Evolutionary conservation across 2,113 vertebrate species (phyloP).

Genomic region (Pterocles burchelli): DNA sequence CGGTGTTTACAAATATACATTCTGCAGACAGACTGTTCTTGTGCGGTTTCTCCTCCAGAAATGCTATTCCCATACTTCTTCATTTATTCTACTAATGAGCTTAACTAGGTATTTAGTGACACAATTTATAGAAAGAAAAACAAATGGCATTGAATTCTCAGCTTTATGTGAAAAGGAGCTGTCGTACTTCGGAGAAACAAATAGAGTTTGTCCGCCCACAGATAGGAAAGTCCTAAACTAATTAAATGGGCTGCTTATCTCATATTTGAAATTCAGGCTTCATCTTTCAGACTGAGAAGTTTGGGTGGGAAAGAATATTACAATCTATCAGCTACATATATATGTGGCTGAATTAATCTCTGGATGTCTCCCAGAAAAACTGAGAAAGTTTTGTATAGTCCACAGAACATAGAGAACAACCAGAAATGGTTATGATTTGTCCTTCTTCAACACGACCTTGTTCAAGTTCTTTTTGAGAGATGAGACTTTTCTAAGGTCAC

Average conservation of each 20-base stretch:
- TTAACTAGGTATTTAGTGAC: not conserved
- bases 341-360: not conserved
- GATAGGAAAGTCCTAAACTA: not conserved
- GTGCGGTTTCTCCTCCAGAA: not conserved
- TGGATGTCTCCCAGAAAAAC: not conserved
- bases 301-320: not conserved
- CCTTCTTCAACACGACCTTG: not conserved
- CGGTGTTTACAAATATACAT: not conserved
- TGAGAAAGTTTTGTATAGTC: not conserved
- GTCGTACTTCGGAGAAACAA: not conserved
- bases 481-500: not conserved
- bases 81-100: not conserved
- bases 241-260: slow-evolving; percentile 24
- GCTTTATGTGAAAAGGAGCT: not conserved
- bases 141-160: not conserved
- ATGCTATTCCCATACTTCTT: not conserved
- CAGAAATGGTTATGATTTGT: not conserved
- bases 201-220: not conserved
- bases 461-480: not conserved
- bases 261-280: not conserved
- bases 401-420: not conserved
- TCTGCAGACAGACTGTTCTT: not conserved
- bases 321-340: not conserved
- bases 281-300: slow-evolving; percentile 26
- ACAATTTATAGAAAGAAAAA: slow-evolving; percentile 5